Conservation (phyloP, 2,113 vertebrate genomes). For the rat (Rattus norvegicus) region DNA sequence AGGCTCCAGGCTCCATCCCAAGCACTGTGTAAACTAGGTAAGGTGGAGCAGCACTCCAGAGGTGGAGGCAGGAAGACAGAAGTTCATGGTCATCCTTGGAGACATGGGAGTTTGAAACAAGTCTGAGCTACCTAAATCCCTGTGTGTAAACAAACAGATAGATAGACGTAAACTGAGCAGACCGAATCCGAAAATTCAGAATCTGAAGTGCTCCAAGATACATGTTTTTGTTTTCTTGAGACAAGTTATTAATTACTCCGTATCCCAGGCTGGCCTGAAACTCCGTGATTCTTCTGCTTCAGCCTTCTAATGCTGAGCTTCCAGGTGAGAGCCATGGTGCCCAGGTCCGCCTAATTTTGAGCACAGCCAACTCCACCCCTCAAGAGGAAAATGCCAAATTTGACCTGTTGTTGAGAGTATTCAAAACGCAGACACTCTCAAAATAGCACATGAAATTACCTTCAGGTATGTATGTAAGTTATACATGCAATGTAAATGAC, state of each 20-base stretch:
- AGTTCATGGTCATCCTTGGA: not conserved
- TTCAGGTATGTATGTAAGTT: not conserved
- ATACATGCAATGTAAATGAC: not conserved
- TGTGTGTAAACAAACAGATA: not conserved
- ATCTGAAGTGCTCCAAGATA: not conserved
- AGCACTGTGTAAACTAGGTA: not conserved
- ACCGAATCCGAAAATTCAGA: not conserved
- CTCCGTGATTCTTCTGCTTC: not conserved
- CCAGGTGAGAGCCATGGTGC: not conserved
- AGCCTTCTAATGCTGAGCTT: not conserved
- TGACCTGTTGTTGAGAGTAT: not conserved
- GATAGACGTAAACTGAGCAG: not conserved
- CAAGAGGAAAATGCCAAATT: not conserved
- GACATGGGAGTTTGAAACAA: not conserved
- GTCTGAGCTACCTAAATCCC: not conserved
- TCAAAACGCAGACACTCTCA: not conserved
- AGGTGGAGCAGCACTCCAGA: not conserved
- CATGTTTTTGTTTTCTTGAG: not conserved
- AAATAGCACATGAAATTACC: not conserved
- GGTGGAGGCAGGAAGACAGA: not conserved
- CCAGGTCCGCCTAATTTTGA: not conserved
- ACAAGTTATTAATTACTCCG: too few relatives aligned
- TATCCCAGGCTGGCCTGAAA: not conserved
- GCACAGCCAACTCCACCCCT: not conserved
- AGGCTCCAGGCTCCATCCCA: not conserved